Evolutionary conservation across 2,113 vertebrate genomes (phyloP).

Genomic region (Lycocorax pyrrhopterus): DNA sequence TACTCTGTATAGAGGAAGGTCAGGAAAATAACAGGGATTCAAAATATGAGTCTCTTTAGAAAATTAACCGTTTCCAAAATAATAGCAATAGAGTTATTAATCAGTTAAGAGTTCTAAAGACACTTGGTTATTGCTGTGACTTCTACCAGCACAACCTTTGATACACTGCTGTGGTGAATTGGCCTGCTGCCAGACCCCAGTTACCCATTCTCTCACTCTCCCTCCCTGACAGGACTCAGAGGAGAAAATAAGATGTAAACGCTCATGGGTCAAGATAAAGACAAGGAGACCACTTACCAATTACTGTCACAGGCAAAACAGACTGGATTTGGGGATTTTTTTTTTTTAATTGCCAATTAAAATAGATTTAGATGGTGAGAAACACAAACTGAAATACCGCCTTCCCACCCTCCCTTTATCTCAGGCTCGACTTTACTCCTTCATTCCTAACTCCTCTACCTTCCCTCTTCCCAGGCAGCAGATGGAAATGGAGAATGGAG

Average conservation of each 20-base stretch:
- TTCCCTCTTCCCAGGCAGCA: fast-evolving
- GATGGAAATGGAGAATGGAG: background rate
- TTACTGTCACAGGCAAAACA: background rate
- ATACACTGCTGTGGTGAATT: background rate
- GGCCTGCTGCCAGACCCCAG: background rate
- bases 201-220: background rate
- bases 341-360: background rate
- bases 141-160: background rate
- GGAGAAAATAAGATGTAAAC: background rate
- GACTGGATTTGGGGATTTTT: background rate
- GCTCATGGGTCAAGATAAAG: fast-evolving
- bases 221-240: background rate
- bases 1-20: background rate
- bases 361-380: background rate
- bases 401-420: background rate
- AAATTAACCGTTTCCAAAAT: background rate
- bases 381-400: background rate
- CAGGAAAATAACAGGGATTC: background rate
- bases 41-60: background rate
- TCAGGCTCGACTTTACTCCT: background rate
- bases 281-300: background rate
- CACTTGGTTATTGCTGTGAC: background rate
- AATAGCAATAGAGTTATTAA: background rate
- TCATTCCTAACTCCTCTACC: background rate
- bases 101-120: background rate